These are phyloP conservation scores for Digitonthophagus gazella DNA, from an alignment of 2,888 invertebrate species.

Conservation along the genomic window DNA sequence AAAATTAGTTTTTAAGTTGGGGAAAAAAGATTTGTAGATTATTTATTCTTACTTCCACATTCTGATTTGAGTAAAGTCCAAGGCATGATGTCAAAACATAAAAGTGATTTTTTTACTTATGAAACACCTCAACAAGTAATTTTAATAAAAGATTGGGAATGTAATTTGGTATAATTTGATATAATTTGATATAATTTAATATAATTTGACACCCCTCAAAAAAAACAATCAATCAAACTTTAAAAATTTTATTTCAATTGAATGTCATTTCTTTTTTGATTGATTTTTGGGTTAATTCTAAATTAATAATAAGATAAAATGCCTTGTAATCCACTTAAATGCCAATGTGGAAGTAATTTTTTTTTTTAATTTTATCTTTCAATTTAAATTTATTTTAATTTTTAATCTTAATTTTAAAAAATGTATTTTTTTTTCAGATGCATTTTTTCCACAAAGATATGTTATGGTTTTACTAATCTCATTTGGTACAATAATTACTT, in stretches of 20 bases:
- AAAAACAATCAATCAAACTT: no score
- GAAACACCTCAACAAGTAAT: neutral
- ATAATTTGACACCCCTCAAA: neutral
- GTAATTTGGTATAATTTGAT: neutral
- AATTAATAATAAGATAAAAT: neutral
- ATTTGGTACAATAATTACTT: neutral
- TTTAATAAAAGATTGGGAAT: neutral
- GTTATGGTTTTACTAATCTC: neutral
- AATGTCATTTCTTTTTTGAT: neutral
- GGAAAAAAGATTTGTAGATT: conserved; percentile 4
- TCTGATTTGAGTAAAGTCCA: conserved; percentile 13
- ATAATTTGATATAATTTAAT: no score
- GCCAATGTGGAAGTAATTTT: neutral
- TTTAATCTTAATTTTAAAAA: no score
- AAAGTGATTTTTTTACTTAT: neutral
- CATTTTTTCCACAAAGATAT: conserved; percentile 6
- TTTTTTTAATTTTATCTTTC: neutral
- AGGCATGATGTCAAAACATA: conserved; percentile 5
- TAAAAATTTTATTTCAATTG: no score
- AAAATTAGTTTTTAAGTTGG: neutral
- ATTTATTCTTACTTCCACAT: conserved; percentile 18
- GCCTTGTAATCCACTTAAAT: neutral
- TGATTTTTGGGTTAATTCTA: neutral
- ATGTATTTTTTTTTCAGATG: conserved; percentile 5
- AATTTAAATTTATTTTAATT: no score